Evolutionary conservation across 2,888 invertebrate genomes (phyloP), one percentile per base, ranked within the genome.

Genomic region (Microchrysa polita): DNA sequence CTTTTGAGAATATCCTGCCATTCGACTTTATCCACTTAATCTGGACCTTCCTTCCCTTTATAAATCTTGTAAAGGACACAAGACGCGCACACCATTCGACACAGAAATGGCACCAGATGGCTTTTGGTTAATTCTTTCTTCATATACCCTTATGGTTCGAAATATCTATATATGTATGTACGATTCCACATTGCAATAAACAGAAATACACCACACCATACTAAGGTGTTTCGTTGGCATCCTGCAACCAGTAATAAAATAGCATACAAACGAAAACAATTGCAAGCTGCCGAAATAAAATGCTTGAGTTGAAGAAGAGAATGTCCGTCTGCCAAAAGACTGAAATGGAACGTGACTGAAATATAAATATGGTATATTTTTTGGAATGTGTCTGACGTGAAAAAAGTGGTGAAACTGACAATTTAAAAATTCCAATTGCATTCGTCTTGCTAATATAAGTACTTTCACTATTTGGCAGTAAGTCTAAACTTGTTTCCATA

Each of bases 261-360:
- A 20, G 44, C 60, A n/a, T n/a, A 48, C 34, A 34, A 34, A 34
- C 12, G 60, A 60, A 72, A 60, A 73, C 73, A 73, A 73, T 73
- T 73, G 73, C 53, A 73, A 53, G 18, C 42, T 73, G 63, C 16
- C 63, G 53, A 73, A 73, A 73, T 73, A 73, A 73, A 73, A 73
- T 73, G 73, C 60, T 63, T 34, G 63, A 73, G 61, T 73, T 61
- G 73, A 53, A 63, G 63, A 34, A 34, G 73, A 73, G 48, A 73
- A 53, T 73, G 61, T 73, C 18, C 20, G 73, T 61, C 42, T 73
- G 63, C 63, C 63, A 48, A 61, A 27, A 63, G 73, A 73, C 73
- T 60, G 18, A 12, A 52, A 23, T 27, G 53, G 23, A 27, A 73
- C 73, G 73, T 73, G 73, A 23, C 18, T 20, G 20, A 53, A 73